Conservation (phyloP, 2,113 vertebrate genomes). For the Cricetomys ansorgei region DNA sequence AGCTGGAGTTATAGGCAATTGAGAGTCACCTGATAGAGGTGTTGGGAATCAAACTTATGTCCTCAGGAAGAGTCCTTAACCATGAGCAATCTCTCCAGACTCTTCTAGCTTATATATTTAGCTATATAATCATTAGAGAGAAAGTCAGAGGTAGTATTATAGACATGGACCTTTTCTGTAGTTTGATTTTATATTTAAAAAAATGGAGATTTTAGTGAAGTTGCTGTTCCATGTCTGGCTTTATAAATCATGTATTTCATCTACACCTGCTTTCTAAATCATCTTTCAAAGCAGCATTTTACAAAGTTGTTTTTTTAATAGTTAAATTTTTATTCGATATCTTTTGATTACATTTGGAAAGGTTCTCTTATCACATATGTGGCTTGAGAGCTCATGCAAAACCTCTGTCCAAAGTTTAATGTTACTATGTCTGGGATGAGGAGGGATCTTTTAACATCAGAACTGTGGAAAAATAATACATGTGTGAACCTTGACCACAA, state of each 20-base stretch:
- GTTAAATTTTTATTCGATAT: constrained; percentile 38
- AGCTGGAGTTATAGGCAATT: neutral
- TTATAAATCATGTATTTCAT: constrained; percentile 43
- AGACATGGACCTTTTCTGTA: neutral
- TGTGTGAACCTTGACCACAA: neutral
- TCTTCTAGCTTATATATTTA: neutral
- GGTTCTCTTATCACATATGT: neutral
- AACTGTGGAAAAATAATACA: neutral
- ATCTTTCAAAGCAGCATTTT: constrained; percentile 49
- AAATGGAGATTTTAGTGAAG: constrained; percentile 26
- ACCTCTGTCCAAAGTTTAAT: neutral
- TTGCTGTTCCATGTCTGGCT: neutral
- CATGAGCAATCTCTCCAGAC: neutral
- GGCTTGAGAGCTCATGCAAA: constrained; percentile 23
- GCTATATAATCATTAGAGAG: neutral
- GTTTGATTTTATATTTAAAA: neutral
- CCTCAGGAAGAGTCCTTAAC: neutral
- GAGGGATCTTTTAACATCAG: neutral
- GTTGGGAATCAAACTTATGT: neutral
- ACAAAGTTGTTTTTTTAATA: neutral
- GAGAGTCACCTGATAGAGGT: neutral
- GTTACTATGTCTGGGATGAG: neutral
- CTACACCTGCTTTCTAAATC: constrained; percentile 35
- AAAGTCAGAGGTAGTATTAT: constrained; percentile 5
- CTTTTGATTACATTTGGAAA: constrained; percentile 17